Conservation (phyloP, 2,113 vertebrate species). For the Equus przewalskii region DNA sequence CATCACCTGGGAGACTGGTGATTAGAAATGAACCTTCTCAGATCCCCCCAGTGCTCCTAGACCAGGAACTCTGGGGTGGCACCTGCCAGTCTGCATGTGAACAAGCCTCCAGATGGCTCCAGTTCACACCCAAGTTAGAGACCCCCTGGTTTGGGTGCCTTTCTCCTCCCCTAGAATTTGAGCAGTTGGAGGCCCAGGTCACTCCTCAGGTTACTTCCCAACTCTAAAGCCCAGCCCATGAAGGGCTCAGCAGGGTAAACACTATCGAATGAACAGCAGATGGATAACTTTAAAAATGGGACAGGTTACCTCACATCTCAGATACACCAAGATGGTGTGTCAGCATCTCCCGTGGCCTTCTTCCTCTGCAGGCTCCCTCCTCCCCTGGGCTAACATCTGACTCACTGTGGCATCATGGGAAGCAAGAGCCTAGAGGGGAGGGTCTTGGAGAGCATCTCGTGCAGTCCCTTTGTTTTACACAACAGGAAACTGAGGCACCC, state of each 20-base stretch:
- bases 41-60: background rate
- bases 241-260: background rate
- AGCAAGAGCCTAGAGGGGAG: background rate
- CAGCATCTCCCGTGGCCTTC: background rate
- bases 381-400: background rate
- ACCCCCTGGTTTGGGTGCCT: background rate
- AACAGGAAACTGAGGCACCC: background rate
- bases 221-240: background rate
- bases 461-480: background rate
- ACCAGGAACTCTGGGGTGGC: background rate
- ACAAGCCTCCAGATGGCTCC: background rate
- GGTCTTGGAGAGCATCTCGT: background rate
- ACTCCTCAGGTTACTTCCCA: background rate
- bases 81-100: background rate
- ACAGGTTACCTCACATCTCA: background rate
- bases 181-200: background rate
- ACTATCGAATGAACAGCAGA: background rate
- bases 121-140: fast-evolving
- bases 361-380: fast-evolving
- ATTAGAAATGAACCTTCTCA: background rate
- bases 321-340: fast-evolving
- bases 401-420: fast-evolving
- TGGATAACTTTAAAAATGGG: background rate
- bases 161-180: background rate
- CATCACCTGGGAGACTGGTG: background rate